Conservation (phyloP, 2,797 vertebrate genomes). For the Poeciliopsis gracilis region DNA sequence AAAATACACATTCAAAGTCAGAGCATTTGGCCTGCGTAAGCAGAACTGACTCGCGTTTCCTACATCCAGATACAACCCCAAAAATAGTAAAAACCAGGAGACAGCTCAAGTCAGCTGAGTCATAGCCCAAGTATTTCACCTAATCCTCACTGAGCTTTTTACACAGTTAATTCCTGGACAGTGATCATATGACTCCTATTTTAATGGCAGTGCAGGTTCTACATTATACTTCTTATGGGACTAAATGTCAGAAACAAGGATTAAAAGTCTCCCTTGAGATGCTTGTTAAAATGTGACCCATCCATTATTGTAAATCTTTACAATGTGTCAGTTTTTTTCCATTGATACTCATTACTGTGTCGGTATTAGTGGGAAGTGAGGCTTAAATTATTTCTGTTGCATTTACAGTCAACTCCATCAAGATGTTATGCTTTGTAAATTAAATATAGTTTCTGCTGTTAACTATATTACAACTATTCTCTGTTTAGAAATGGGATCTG, state of each 20-base stretch:
- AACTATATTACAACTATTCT: neutral
- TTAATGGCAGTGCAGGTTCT: conserved; percentile 10
- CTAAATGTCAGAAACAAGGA: conserved; percentile 1
- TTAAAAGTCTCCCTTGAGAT: conserved; percentile 8
- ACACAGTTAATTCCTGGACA: conserved; percentile 8
- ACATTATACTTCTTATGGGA: conserved; percentile 21
- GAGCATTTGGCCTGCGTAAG: conserved; percentile 11
- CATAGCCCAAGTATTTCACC: conserved; percentile 29
- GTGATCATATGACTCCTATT: conserved; percentile 35
- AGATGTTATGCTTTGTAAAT: neutral
- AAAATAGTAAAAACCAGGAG: conserved; percentile 47
- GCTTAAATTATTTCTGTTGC: conserved; percentile 1
- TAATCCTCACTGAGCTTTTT: conserved; percentile 13
- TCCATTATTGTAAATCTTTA: neutral
- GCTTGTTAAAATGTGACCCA: conserved; percentile 11
- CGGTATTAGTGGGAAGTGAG: neutral
- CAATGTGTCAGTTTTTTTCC: conserved; percentile 4
- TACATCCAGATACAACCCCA: conserved; percentile 21
- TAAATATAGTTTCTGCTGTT: neutral
- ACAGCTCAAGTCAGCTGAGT: conserved; percentile 24
- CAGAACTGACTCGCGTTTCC: conserved; percentile 21
- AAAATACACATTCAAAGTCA: neutral
- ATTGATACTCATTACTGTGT: neutral
- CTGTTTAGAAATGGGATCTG: neutral
- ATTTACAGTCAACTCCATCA: neutral